These are phyloP conservation scores for Papio anubis DNA, from an alignment of 2,113 vertebrate species.

Conservation along the genomic window DNA sequence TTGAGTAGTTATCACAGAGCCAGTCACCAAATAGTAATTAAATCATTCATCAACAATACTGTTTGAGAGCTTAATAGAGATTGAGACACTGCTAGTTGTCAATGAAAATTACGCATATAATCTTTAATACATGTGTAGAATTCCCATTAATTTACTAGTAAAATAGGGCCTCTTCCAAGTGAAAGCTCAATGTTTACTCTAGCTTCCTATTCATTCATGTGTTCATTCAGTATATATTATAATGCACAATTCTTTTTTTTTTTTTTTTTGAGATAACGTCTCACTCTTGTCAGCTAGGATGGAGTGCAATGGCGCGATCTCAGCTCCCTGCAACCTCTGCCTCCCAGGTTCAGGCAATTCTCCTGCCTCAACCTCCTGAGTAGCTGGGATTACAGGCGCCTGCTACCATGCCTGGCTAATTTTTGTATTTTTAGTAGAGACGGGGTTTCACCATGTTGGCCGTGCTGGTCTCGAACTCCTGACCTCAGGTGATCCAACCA, in stretches of 20 bases:
- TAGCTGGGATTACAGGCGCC: too few relatives aligned
- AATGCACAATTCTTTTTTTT: background rate
- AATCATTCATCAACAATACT: background rate
- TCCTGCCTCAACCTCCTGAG: too few relatives aligned
- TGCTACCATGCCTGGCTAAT: too few relatives aligned
- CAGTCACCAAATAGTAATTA: background rate
- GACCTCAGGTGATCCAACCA: too few relatives aligned
- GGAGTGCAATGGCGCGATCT: too few relatives aligned
- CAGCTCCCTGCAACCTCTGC: too few relatives aligned
- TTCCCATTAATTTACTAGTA: conserved; percentile 16
- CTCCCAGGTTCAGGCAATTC: too few relatives aligned
- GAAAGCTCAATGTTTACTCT: conserved; percentile 5
- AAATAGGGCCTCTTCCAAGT: background rate
- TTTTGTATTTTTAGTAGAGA: too few relatives aligned
- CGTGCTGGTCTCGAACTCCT: too few relatives aligned
- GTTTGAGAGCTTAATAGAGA: background rate
- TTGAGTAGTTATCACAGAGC: background rate
- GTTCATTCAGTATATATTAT: background rate
- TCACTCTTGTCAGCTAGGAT: too few relatives aligned
- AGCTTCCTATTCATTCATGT: background rate
- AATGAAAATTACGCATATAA: background rate
- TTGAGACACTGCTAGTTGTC: background rate
- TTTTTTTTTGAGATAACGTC: too few relatives aligned
- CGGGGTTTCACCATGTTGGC: too few relatives aligned
- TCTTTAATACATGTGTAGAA: background rate